Conservation (phyloP, 2,113 vertebrate genomes). For the Archilochus colubris region DNA sequence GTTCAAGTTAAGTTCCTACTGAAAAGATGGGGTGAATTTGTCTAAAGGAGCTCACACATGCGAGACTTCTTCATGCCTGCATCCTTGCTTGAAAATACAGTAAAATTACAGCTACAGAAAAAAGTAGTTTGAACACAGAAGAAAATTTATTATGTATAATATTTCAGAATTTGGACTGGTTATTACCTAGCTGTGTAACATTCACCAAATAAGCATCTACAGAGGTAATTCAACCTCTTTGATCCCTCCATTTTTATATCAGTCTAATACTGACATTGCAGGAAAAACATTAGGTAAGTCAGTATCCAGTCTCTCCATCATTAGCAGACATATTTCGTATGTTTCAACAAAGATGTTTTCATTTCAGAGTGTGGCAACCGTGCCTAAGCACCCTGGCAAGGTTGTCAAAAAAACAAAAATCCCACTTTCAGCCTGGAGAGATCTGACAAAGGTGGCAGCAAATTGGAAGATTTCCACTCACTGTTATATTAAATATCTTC, state of each 20-base stretch:
- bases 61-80: not conserved
- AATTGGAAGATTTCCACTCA: not conserved
- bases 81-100: not conserved
- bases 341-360: not conserved
- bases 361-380: not conserved
- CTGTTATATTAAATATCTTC: not conserved
- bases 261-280: not conserved
- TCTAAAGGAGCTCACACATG: not conserved
- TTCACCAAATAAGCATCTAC: not conserved
- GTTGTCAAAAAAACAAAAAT: not conserved
- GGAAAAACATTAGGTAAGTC: not conserved
- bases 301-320: not conserved
- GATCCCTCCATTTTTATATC: not conserved
- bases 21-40: not conserved
- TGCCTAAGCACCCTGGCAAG: not conserved
- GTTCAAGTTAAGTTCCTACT: not conserved
- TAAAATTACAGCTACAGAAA: not conserved
- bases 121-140: not conserved
- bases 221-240: not conserved
- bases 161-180: not conserved
- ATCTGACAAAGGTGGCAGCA: conserved; percentile 10
- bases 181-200: not conserved
- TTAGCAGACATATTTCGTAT: not conserved
- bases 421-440: not conserved
- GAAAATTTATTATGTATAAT: not conserved